phyloP scores from a whole-genome alignment of 2,797 vertebrate species.

The Nannoperca obscura region DNA sequence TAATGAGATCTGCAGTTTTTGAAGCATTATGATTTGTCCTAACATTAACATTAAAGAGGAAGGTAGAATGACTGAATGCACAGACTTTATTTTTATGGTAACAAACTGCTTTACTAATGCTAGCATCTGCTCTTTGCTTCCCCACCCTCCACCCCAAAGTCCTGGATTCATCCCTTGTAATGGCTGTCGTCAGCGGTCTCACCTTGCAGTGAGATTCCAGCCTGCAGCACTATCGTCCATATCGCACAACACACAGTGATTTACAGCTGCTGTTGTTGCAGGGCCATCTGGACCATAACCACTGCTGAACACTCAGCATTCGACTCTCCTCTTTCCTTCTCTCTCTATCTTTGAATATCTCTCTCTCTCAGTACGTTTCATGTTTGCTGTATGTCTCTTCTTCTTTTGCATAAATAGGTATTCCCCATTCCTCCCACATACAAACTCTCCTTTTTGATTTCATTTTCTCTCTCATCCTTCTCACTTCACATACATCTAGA shows the following conservation, averaged over 20 bases:
- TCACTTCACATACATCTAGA: neutral
- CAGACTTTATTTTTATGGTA: constrained; percentile 8
- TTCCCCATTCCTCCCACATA: neutral
- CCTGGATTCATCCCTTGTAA: constrained; percentile 64
- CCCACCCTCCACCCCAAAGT: constrained; percentile 27
- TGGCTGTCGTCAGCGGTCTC: constrained; percentile 67
- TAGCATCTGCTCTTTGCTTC: constrained; percentile 46
- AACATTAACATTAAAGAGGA: neutral
- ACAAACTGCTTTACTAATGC: constrained; percentile 11
- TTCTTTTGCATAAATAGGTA: constrained; percentile 7
- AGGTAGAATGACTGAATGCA: neutral
- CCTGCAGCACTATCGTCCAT: constrained; percentile 62
- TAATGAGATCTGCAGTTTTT: neutral
- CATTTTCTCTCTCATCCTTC: constrained; percentile 3
- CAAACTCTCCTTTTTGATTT: constrained; percentile 1
- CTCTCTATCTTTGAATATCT: no score
- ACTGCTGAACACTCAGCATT: constrained; percentile 64
- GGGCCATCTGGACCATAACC: constrained; percentile 72
- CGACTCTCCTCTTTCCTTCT: constrained; percentile 14
- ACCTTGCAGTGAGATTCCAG: constrained; percentile 74
- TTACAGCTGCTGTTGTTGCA: constrained; percentile 77
- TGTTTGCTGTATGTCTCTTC: constrained; percentile 8
- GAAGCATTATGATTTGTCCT: neutral
- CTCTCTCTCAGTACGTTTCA: constrained; percentile 1
- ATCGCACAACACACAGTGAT: constrained; percentile 68